Percentiles rank a stretch among this genome's conserved stretches.
Conservation (phyloP, 2,797 vertebrate genomes). For the Coendou prehensilis region DNA sequence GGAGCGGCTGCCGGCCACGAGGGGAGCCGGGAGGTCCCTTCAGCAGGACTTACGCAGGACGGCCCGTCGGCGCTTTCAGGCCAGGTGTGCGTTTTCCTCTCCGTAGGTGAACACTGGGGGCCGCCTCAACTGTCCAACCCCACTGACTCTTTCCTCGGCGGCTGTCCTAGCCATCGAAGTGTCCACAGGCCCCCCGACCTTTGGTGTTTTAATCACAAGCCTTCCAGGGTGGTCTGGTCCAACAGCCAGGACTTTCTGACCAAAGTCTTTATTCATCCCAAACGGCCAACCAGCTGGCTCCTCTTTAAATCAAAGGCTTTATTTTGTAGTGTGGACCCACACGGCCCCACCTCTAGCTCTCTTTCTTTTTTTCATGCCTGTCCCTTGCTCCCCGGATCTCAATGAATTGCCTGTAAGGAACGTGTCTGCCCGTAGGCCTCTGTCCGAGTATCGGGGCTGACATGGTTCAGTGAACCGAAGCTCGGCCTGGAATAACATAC, state of each 20-base stretch:
- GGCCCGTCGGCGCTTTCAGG: neutral
- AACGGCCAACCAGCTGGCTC: neutral
- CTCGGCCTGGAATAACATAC: neutral
- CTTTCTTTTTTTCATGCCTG: neutral
- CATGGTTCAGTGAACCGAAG: neutral
- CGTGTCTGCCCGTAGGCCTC: neutral
- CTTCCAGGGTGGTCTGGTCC: slow-evolving; percentile 27
- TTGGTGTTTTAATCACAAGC: neutral
- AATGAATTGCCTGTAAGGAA: neutral
- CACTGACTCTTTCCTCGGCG: neutral
- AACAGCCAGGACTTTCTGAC: neutral
- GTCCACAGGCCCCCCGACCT: neutral
- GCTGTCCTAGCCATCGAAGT: neutral
- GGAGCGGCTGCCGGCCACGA: fast-evolving
- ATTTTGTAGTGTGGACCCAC: neutral
- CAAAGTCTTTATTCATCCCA: neutral
- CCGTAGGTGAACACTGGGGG: neutral
- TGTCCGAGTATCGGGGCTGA: neutral
- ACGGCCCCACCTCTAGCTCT: neutral
- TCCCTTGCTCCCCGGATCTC: neutral
- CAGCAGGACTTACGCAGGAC: neutral
- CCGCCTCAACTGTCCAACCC: neutral
- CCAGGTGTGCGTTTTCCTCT: neutral
- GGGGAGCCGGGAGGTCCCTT: neutral
- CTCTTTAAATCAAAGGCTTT: slow-evolving; percentile 26